Evolutionary conservation across 2,113 vertebrate species (phyloP).

Genomic region (Phocoena sinus): DNA sequence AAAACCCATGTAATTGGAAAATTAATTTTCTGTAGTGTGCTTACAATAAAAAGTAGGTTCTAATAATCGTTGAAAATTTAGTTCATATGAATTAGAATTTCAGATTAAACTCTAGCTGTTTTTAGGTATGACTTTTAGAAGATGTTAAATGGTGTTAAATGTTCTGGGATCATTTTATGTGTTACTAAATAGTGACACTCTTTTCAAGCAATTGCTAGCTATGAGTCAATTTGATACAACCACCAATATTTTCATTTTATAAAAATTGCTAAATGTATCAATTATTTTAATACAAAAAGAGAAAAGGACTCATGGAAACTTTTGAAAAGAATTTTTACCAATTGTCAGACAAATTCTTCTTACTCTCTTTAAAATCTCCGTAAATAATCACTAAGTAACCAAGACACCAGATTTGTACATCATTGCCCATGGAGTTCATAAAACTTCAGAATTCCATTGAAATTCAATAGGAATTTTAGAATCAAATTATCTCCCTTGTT

Average conservation of each 20-base stretch:
- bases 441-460: background rate
- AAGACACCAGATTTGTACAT: background rate
- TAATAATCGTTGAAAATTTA: slow-evolving; percentile 30
- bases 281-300: background rate
- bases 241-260: background rate
- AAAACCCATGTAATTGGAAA: slow-evolving; percentile 51
- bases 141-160: background rate
- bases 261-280: background rate
- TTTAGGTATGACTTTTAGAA: slow-evolving; percentile 6
- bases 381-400: background rate
- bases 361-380: background rate
- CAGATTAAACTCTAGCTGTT: slow-evolving; percentile 21
- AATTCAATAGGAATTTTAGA: background rate
- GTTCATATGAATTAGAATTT: slow-evolving; percentile 30
- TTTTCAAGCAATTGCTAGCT: slow-evolving; percentile 32
- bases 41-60: slow-evolving; percentile 38
- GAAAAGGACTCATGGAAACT: background rate
- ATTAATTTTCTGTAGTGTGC: slow-evolving; percentile 44
- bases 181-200: background rate
- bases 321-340: background rate
- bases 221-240: background rate
- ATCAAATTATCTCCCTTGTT: background rate
- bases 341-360: background rate
- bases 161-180: background rate
- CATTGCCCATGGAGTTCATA: background rate